Evolutionary conservation across 2,888 invertebrate genomes (phyloP), one percentile per base, ranked within the genome.

Genomic region (Spilosoma lubricipeda): DNA sequence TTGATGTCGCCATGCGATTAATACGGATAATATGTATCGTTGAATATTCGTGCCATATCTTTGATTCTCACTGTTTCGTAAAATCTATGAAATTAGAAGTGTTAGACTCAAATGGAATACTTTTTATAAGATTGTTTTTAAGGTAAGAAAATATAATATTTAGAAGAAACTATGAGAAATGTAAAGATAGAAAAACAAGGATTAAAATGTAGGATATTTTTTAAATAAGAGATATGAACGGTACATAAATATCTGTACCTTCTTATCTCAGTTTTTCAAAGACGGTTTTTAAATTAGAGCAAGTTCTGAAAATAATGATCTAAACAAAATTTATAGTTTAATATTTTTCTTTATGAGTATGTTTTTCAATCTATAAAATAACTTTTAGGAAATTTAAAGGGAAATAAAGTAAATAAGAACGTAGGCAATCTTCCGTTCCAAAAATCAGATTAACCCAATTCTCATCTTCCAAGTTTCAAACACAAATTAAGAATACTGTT

Each of bases 1-100:
- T 81, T 80, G 78, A 86, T 77, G 75, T 69, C 76, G 71, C 73
- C 77, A 80, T 76, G 76, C 77, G 82, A 85, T 77, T 79, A 82
- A 79, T 73, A 69, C 72, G 45, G 52, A 56, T 42, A 72, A 71
- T 79, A 81, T 73, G 68, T 82, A 72, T 65, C 71, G 45, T 78
- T 70, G 65, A 59, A 77, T 20, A 77, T 76, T 74, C 79, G 74
- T 74, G 39, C 13, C 68, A 68, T 67, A 59, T 67, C 0, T 23
- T 23, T 52, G 52, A 8, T 8, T 72, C 59, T 67, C 67, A 59
- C 67, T 71, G 36, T 66, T 30, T 27, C 33, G 67, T 42, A 18
- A 66, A n/a, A 27, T 48, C 56, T 39, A 42, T 67, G 5, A 72
- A 72, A 27, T 67, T 56, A 18, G n/a, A 67, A 67, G 42, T 72